Evolutionary conservation across 1,140 invertebrate genomes (phyloP), one percentile per base, ranked within the genome.

Genomic region (Lepidurus apus): DNA sequence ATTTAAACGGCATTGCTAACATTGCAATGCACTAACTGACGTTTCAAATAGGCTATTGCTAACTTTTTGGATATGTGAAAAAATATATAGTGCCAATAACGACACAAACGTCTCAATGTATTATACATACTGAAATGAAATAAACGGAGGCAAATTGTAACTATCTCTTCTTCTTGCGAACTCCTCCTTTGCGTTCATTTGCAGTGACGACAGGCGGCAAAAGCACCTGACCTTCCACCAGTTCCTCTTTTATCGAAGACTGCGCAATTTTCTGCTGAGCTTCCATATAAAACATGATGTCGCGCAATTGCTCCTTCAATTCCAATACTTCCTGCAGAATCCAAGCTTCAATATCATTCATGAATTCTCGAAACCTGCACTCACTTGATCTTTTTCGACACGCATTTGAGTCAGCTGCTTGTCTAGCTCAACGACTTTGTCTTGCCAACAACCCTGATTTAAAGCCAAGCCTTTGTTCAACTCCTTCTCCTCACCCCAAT

Each of bases 241-340:
- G 90, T 82, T 94, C 92, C 65, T 92, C 89, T 75, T 87, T 87
- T 21, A 90, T 80, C 13, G 87, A 86, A 0, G 89, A 90, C 79
- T 89, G 88, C 80, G 88, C 88, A 80, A 91, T 89, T 80, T 87
- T 86, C 26, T 91, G 88, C 83, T 93, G 92, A 10, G 95, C 95
- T 82, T 98, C 95, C 77, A 99, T 88, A 84, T 93, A 97, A 87
- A 98, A 96, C 95, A 98, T 97, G 1, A 99, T 87, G 88, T 99
- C 97, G 13, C 94, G 87, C 0, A 98, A 86, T 87, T 99, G 96
- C 81, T 98, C 96, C 82, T 93, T 90, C 10, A 99, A 87, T 17
- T 97, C 95, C 0, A 84, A 79, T 2, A 97, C 88, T 89, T 97
- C 93, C 81, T 88, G 82, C 73, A 83, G 81, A 42, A 78, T 76